A percentile compares a stretch with the other conserved stretches of the same genome.
These are phyloP conservation scores for Herminia tarsipennalis DNA, from an alignment of 2,888 invertebrate species.

Conservation along the genomic window DNA sequence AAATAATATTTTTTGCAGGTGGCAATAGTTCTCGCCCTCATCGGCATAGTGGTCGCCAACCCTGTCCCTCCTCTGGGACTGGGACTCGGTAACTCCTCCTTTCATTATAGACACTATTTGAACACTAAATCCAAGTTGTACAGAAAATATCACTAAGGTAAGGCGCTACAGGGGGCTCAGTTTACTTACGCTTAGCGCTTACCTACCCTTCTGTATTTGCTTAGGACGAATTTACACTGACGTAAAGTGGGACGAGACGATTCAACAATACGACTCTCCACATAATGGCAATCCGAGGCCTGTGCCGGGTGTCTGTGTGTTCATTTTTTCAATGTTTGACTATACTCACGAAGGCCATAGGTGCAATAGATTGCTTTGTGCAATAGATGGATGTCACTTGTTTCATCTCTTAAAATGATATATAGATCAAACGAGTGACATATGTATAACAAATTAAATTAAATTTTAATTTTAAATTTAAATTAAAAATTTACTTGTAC, in stretches of 20 bases:
- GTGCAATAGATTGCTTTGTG: too few relatives aligned
- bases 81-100: constrained; percentile 51
- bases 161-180: constrained; percentile 10
- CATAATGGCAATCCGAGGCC: too few relatives aligned
- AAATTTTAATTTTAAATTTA: too few relatives aligned
- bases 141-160: constrained; percentile 47
- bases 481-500: too few relatives aligned
- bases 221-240: neutral
- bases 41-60: constrained; percentile 63
- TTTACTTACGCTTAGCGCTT: constrained; percentile 24
- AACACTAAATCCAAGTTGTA: constrained; percentile 47
- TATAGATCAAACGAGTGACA: too few relatives aligned
- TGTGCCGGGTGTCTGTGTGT: too few relatives aligned
- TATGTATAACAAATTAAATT: too few relatives aligned
- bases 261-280: too few relatives aligned
- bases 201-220: neutral
- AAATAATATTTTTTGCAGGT: constrained; percentile 51
- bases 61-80: constrained; percentile 56
- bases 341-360: too few relatives aligned
- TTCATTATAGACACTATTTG: constrained; percentile 47
- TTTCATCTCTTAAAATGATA: too few relatives aligned
- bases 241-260: neutral
- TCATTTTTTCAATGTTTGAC: too few relatives aligned
- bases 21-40: constrained; percentile 70
- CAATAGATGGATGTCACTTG: too few relatives aligned